Evolutionary conservation across 2,113 vertebrate genomes (phyloP).

Genomic region (Nothocercus nigrocapillus): DNA sequence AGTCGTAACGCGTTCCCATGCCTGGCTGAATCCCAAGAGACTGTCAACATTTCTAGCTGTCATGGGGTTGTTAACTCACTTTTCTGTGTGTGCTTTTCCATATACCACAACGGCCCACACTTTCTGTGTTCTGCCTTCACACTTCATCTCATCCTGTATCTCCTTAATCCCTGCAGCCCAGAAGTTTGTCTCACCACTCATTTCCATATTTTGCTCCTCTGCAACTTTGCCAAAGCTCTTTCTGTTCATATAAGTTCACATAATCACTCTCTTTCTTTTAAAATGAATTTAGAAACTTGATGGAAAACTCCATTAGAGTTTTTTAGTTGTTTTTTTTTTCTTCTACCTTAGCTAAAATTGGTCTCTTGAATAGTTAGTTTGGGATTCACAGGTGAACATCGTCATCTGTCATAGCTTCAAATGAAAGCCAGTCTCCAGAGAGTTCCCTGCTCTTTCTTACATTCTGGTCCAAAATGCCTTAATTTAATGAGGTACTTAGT

Average conservation of each 20-base stretch:
- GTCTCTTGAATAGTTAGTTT: neutral
- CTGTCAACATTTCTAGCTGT: slow-evolving; percentile 42
- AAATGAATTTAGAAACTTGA: neutral
- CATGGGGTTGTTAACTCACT: slow-evolving; percentile 53
- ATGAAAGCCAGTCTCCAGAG: neutral
- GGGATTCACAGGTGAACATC: neutral
- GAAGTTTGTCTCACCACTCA: slow-evolving; percentile 37
- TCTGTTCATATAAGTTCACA: neutral
- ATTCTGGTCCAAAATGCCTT: neutral
- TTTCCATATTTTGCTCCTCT: neutral
- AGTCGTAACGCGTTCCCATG: neutral
- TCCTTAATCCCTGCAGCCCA: slow-evolving; percentile 48
- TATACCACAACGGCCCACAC: slow-evolving; percentile 6
- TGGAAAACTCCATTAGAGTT: neutral
- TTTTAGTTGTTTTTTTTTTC: neutral
- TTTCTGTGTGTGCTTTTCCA: slow-evolving; percentile 41
- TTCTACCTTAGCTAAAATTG: neutral
- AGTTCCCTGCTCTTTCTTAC: neutral
- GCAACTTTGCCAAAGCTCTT: slow-evolving; percentile 2
- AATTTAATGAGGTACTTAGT: neutral
- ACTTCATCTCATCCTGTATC: slow-evolving; percentile 30
- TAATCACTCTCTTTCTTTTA: neutral
- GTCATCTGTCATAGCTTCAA: neutral
- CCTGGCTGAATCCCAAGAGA: slow-evolving; percentile 44
- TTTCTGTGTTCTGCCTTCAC: slow-evolving; percentile 53